Percentiles rank a stretch among this genome's conserved stretches.
Conservation (phyloP, 2,797 vertebrate species). For the Sebastes miniatus region DNA sequence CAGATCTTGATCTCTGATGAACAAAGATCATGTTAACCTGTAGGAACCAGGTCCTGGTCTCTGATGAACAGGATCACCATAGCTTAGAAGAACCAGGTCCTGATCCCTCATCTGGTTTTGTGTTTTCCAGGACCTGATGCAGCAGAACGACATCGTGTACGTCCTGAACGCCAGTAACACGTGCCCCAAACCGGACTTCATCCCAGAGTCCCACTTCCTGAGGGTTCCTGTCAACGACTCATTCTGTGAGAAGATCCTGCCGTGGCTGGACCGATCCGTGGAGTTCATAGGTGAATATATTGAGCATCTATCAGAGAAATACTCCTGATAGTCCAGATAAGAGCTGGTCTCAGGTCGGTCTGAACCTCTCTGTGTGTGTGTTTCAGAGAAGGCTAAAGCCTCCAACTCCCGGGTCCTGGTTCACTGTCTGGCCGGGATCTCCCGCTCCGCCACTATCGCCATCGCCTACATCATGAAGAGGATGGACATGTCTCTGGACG, state of each 20-base stretch:
- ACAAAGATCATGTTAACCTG: too few species aligned
- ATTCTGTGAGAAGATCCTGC: slow-evolving; percentile 97
- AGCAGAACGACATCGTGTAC: slow-evolving; percentile 91
- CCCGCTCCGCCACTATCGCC: slow-evolving; percentile 95
- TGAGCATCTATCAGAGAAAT: not conserved
- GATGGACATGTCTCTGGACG: slow-evolving; percentile 96
- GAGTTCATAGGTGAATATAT: slow-evolving; percentile 90
- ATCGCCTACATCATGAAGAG: slow-evolving; percentile 99
- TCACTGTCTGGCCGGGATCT: slow-evolving; percentile 98
- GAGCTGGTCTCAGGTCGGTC: not conserved
- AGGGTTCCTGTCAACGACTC: slow-evolving; percentile 96
- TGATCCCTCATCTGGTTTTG: not conserved
- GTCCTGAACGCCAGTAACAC: slow-evolving; percentile 96
- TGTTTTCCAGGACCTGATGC: slow-evolving; percentile 90
- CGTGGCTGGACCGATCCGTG: slow-evolving; percentile 94
- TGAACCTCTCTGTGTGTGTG: slow-evolving; percentile 17
- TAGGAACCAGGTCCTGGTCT: too few species aligned
- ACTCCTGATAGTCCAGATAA: not conserved
- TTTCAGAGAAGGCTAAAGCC: slow-evolving; percentile 94
- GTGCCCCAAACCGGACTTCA: slow-evolving; percentile 96
- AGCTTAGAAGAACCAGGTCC: not conserved
- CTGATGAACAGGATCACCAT: too few species aligned
- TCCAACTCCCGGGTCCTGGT: slow-evolving; percentile 90
- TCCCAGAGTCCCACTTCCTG: slow-evolving; percentile 93
- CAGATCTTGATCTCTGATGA: too few species aligned